Evolutionary conservation across 2,113 vertebrate genomes (phyloP).

Genomic region (Cyrtonyx montezumae): DNA sequence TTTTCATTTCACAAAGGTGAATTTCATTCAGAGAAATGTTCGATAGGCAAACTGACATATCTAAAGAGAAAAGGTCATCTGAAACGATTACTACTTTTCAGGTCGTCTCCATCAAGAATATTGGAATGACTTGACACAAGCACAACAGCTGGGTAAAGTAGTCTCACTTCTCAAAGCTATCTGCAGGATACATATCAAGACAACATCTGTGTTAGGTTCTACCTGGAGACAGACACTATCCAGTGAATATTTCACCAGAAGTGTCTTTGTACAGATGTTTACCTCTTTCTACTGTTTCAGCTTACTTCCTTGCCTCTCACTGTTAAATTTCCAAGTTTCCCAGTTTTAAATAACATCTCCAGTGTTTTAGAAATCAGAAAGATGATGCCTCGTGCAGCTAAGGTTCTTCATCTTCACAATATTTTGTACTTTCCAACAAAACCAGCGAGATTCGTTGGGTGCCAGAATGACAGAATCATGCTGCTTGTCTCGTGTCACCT

Average conservation of each 20-base stretch:
- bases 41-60: neutral
- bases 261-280: neutral
- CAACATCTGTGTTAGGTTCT: neutral
- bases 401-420: neutral
- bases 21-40: neutral
- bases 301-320: neutral
- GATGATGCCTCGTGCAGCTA: neutral
- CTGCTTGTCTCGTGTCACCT: no score
- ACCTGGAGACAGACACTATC: neutral
- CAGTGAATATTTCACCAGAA: neutral
- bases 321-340: neutral
- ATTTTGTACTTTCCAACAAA: neutral
- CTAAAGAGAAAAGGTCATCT: neutral
- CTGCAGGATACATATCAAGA: fast-evolving
- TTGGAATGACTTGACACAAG: neutral
- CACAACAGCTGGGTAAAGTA: neutral
- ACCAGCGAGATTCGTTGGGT: neutral
- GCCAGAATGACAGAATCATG: no score
- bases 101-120: neutral
- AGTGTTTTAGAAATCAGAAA: neutral
- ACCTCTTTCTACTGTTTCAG: neutral
- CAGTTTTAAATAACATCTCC: neutral
- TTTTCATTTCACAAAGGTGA: neutral
- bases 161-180: neutral
- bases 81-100: neutral